Evolutionary conservation across 2,888 invertebrate species (phyloP).

Genomic region (Orchestes rusci): DNA sequence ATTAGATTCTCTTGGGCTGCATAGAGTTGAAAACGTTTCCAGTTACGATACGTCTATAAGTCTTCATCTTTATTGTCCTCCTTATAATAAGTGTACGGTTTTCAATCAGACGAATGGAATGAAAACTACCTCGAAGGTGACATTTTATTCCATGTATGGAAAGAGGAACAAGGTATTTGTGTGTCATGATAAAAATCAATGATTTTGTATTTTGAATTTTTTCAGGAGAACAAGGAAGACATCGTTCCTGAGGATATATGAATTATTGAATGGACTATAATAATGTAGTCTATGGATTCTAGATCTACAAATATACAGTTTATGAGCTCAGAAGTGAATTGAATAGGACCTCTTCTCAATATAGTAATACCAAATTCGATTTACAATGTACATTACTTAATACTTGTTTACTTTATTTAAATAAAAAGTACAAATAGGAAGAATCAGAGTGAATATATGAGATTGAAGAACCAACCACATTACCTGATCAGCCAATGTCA

Average conservation of each 20-base stretch:
- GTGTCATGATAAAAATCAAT: background rate
- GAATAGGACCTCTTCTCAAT: too few species aligned
- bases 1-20: constrained; percentile 89
- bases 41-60: constrained; percentile 84
- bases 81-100: constrained; percentile 78
- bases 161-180: constrained; percentile 56
- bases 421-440: too few species aligned
- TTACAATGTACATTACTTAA: too few species aligned
- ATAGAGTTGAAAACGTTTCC: constrained; percentile 91
- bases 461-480: too few species aligned
- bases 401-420: too few species aligned
- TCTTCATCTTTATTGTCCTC: constrained; percentile 92
- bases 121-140: constrained; percentile 61
- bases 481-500: too few species aligned
- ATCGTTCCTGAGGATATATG: background rate
- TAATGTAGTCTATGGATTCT: too few species aligned
- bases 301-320: too few species aligned
- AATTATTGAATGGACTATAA: too few species aligned
- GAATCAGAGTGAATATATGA: too few species aligned
- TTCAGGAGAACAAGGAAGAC: background rate
- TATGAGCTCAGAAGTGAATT: too few species aligned
- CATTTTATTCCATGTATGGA: constrained; percentile 92
- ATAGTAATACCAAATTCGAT: too few species aligned
- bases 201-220: background rate
- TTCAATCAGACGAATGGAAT: constrained; percentile 90